Conservation (phyloP, 2,113 vertebrate genomes). For the Hydrochoerus hydrochaeris region DNA sequence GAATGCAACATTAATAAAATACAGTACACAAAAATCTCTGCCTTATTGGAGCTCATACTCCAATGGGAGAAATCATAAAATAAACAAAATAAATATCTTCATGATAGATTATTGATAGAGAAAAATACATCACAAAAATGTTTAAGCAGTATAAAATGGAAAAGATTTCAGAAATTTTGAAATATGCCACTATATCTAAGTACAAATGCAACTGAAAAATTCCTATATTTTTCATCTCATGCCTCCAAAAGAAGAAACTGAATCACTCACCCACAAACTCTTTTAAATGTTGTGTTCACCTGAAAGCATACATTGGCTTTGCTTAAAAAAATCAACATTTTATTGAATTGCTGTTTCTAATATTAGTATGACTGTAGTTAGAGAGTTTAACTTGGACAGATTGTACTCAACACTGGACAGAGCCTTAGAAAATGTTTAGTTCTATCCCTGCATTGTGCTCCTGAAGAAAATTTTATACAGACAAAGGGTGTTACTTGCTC, state of each 20-base stretch:
- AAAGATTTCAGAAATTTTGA: conserved; percentile 26
- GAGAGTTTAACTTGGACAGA: neutral
- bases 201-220: neutral
- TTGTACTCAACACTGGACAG: neutral
- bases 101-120: neutral
- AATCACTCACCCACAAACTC: neutral
- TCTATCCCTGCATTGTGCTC: neutral
- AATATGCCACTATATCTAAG: neutral
- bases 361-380: neutral
- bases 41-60: neutral
- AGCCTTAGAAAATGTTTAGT: neutral
- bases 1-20: neutral
- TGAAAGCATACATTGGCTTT: neutral
- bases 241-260: neutral
- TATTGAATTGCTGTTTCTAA: neutral
- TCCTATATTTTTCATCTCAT: neutral
- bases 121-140: neutral
- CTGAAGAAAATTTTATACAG: neutral
- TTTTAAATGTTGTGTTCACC: neutral
- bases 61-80: conserved; percentile 3
- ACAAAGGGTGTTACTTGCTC: neutral
- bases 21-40: neutral
- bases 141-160: neutral
- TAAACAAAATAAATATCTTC: conserved; percentile 16
- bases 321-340: neutral